Evolutionary conservation across 2,888 invertebrate genomes (phyloP).

Genomic region (Microchrysa polita): DNA sequence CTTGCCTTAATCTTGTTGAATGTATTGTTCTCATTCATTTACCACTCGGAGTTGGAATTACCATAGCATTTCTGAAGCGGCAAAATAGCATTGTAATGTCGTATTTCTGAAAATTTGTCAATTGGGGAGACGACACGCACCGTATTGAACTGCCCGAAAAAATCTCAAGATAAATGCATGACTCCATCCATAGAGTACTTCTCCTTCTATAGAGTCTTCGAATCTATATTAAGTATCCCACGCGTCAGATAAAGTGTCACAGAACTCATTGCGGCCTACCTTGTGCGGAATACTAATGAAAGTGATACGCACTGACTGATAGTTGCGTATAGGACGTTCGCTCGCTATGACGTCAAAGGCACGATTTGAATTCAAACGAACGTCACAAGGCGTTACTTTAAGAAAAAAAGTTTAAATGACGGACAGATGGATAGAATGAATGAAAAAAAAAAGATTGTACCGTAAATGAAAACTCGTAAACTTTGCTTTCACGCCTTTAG

Average conservation of each 20-base stretch:
- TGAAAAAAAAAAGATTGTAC: slow-evolving; percentile 20
- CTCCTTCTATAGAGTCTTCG: not conserved
- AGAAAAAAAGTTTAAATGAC: not conserved
- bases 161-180: no score
- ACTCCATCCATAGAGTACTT: no score
- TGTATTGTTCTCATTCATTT: no score
- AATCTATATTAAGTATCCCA: slow-evolving; percentile 18
- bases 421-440: no score
- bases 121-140: no score
- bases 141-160: no score
- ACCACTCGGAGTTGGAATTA: no score
- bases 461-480: slow-evolving; percentile 25
- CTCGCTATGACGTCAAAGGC: slow-evolving; percentile 31
- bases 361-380: not conserved
- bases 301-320: slow-evolving; percentile 17
- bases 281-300: slow-evolving; percentile 20
- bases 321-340: slow-evolving; percentile 17
- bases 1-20: no score
- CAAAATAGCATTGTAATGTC: no score
- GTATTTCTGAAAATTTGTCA: no score
- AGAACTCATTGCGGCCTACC: slow-evolving; percentile 12
- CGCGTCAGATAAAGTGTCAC: not conserved
- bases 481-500: not conserved
- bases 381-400: slow-evolving; percentile 11
- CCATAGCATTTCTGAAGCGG: no score